These are phyloP conservation scores for Heliconius nattereri DNA, from an alignment of 1,140 invertebrate species.

Conservation along the genomic window DNA sequence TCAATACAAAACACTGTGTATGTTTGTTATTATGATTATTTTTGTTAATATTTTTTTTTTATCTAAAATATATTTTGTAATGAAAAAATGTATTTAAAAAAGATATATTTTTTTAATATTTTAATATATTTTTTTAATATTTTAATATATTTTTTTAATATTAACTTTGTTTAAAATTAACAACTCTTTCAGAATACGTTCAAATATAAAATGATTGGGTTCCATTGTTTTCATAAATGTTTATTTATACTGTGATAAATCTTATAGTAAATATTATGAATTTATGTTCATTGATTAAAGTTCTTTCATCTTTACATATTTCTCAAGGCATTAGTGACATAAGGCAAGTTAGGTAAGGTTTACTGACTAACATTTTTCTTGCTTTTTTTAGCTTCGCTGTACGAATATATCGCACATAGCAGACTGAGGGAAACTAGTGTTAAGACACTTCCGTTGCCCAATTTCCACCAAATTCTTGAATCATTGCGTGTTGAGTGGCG, in stretches of 20 bases:
- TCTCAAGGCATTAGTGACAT: background rate
- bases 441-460: too few species aligned
- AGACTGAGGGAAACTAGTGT: too few species aligned
- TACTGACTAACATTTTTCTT: too few species aligned
- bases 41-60: background rate
- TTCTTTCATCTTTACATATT: background rate
- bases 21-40: background rate
- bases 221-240: background rate
- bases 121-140: too few species aligned
- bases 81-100: too few species aligned
- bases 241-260: background rate
- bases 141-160: background rate
- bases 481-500: too few species aligned
- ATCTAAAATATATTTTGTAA: background rate
- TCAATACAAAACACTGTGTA: slow-evolving; percentile 1
- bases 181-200: background rate
- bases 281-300: background rate
- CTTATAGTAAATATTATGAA: slow-evolving; percentile 6
- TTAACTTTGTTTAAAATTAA: background rate
- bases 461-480: too few species aligned
- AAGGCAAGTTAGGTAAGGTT: too few species aligned
- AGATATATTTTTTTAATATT: too few species aligned
- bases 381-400: too few species aligned
- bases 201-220: background rate
- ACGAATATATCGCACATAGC: too few species aligned